Evolutionary conservation across 2,888 invertebrate genomes (phyloP).

Genomic region (Trichopria drosophilae): DNA sequence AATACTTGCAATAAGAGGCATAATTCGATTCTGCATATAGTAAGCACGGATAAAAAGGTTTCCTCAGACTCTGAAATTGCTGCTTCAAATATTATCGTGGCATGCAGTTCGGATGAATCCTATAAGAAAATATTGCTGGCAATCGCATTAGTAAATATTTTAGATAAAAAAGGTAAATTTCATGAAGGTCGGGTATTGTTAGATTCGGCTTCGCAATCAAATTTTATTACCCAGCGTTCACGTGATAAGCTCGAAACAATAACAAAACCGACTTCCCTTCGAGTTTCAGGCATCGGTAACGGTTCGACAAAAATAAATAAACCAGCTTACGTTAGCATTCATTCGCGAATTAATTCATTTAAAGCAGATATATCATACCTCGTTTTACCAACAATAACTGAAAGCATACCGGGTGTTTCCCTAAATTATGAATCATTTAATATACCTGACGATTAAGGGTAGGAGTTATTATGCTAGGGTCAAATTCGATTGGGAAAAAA

Average conservation of each 20-base stretch:
- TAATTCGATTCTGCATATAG: not conserved
- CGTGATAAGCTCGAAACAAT: not conserved
- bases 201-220: too few species aligned
- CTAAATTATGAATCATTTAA: not conserved
- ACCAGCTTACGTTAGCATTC: not conserved
- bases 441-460: constrained; percentile 1
- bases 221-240: not conserved
- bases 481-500: not conserved
- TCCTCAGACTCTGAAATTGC: too few species aligned
- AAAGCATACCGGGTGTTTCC: not conserved
- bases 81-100: not conserved
- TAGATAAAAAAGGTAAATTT: too few species aligned
- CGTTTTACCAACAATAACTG: too few species aligned
- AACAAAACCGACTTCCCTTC: not conserved
- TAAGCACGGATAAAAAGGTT: too few species aligned
- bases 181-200: too few species aligned
- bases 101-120: not conserved
- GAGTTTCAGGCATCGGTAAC: not conserved
- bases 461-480: not conserved
- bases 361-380: too few species aligned
- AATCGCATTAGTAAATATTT: too few species aligned
- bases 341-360: not conserved
- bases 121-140: not conserved
- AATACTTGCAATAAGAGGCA: not conserved
- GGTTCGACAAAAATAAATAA: not conserved